A percentile compares a stretch with the other conserved stretches of the same genome.
These are phyloP conservation scores for Huso huso DNA, from an alignment of 2,797 vertebrate genomes.

Conservation along the genomic window DNA sequence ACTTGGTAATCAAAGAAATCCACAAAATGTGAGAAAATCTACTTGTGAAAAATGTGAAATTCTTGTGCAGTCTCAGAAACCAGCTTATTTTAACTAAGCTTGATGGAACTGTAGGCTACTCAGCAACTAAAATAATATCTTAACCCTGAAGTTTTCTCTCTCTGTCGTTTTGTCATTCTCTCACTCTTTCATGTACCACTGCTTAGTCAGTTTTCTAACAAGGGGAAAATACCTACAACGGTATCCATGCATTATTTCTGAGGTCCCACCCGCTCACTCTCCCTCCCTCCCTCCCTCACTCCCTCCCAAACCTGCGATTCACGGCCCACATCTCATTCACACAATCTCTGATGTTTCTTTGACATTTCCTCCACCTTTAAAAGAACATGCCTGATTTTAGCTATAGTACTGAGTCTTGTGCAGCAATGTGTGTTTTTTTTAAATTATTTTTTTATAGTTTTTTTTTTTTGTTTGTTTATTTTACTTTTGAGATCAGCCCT, in stretches of 20 bases:
- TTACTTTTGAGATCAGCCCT: too few species aligned
- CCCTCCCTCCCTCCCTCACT: constrained; percentile 24
- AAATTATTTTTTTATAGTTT: not conserved
- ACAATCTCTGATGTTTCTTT: constrained; percentile 11
- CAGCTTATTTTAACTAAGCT: too few species aligned
- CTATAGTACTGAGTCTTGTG: constrained; percentile 36
- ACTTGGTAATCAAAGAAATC: too few species aligned
- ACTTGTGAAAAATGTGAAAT: too few species aligned
- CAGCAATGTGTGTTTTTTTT: constrained; percentile 1
- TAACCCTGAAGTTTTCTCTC: too few species aligned
- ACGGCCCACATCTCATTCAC: too few species aligned
- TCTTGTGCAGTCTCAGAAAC: too few species aligned
- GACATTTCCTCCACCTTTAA: constrained; percentile 1
- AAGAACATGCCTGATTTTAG: constrained; percentile 53
- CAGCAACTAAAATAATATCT: too few species aligned
- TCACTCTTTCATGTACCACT: constrained; percentile 17
- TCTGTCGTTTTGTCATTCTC: not conserved
- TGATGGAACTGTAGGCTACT: too few species aligned
- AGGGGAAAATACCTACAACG: constrained; percentile 67
- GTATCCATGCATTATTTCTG: constrained; percentile 72
- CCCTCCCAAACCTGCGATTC: not conserved
- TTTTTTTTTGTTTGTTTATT: too few species aligned
- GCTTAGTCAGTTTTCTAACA: constrained; percentile 18
- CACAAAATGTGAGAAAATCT: too few species aligned
- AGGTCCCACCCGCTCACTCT: constrained; percentile 43